These are phyloP conservation scores for Drosophila mayri DNA, from an alignment of 1,140 invertebrate genomes.

Conservation along the genomic window DNA sequence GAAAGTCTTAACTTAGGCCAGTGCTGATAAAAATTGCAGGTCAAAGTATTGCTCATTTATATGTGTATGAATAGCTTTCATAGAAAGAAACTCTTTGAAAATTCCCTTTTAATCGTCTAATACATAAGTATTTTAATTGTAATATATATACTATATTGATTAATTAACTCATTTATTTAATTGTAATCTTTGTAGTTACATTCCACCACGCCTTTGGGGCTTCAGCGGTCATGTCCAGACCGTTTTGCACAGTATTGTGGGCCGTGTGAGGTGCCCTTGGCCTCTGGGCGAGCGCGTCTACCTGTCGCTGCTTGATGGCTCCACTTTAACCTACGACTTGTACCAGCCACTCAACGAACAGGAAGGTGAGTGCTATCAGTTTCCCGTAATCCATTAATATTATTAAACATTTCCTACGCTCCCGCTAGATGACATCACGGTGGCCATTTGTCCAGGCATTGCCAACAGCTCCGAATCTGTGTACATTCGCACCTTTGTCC, in stretches of 20 bases:
- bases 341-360: slow-evolving; percentile 91
- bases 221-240: slow-evolving; percentile 97
- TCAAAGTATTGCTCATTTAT: not conserved
- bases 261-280: slow-evolving; percentile 92
- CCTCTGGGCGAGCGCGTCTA: slow-evolving; percentile 92
- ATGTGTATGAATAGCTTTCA: not conserved
- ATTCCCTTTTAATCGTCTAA: not conserved
- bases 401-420: slow-evolving; percentile 37
- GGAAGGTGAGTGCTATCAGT: slow-evolving; percentile 86
- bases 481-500: slow-evolving; percentile 96
- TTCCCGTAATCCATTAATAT: not conserved
- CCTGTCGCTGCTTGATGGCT: slow-evolving; percentile 91
- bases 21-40: not conserved
- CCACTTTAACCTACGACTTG: slow-evolving; percentile 96
- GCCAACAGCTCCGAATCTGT: slow-evolving; percentile 97
- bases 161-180: not conserved
- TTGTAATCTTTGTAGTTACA: slow-evolving; percentile 88
- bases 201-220: slow-evolving; percentile 96
- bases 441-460: slow-evolving; percentile 96
- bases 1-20: not conserved
- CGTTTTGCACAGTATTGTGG: slow-evolving; percentile 95
- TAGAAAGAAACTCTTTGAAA: not conserved
- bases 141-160: not conserved
- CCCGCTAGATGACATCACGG: slow-evolving; percentile 92
- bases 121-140: no score